Evolutionary conservation across 2,797 vertebrate genomes (phyloP), one percentile per base, ranked within the genome.

Genomic region (Scarus forsteni): DNA sequence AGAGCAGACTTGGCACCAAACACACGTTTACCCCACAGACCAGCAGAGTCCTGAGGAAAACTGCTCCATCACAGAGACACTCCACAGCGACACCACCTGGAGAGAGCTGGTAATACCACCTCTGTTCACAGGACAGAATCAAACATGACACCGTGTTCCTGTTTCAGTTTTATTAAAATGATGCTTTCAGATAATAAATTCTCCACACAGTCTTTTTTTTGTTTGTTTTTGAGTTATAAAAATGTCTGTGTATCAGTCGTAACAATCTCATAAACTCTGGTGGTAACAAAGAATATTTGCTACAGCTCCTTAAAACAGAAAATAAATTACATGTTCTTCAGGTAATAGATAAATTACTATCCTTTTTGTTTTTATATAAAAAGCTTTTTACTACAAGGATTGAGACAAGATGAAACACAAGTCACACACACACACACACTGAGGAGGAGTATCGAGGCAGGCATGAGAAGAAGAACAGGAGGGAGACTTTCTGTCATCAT

Each of bases 301-400:
- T 89, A 90, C 75, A 91, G 77, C 84, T 89, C 86, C 69, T 85
- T 83, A 85, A 81, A 83, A 88, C 73, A 86, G 80, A 90, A 90
- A 94, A 95, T 94, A 94, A 95, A 94, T 95, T 94, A 95, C 81
- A 89, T 73, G 81, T 88, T 89, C 73, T 90, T 92, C 88, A 88
- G 83, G 92, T 92, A 87, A 90, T 83, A 90, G 89, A 94, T 95
- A 95, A 94, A 95, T 95, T 93, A 92, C 86, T 91, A 93, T 92
- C 73, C 66, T 84, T 75, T 84, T 75, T 78, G 70, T 77, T 90
- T 85, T 85, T 85, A 86, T 91, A 92, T 89, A 93, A 90, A 93
- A 89, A 77, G 75, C 56, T 52, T 84, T 84, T 86, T 79, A 78
- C 88, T 89, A 89, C 60, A 76, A 72, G 73, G 71, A 84, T 88